Base-by-base conservation (phyloP, 2,113 vertebrate species). In the Cinclus cinclus region DNA sequence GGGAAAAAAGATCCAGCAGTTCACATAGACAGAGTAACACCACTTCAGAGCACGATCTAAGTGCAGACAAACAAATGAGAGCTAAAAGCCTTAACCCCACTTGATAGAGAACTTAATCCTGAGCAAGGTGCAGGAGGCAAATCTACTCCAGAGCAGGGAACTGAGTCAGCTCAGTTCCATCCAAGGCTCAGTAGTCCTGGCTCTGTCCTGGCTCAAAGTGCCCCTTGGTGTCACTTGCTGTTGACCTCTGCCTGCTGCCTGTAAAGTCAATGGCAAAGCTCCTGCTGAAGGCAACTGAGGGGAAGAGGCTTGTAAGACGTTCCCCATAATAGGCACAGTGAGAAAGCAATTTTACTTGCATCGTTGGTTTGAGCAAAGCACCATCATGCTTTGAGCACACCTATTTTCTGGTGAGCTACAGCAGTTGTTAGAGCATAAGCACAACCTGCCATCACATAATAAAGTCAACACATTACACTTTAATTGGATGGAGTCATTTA, bases 401-500 rank as follows among this genome's bases (percentile, higher is more conserved):
- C 89, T 90, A 73, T 92, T 95, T 95, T 92, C 87, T 92, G 44
- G 84, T 82, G 85, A 94, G 79, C 82, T 95, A 83, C 89, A 41
- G 83, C 74, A 75, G 50, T 83, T 95, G 60, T 81, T 95, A 89
- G 92, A 95, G 89, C 80, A 81, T 80, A 90, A 89, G 71, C 84
- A 82, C 91, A 94, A 90, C 92, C 81, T 81, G 60, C 96, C 60
- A 67, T 88, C 83, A 42, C 73, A 59, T 93, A 94, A 88, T 92
- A 92, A 97, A 96, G 82, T 93, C 94, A 96, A 84, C 92, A 93
- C 96, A 96, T 97, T 97, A 95, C 28, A 53, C 76, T 96, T 96
- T 96, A 96, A 96, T 97, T 97, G 93, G 87, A 94, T 95, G 53
- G 95, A 96, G 80, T 87, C 50, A 70, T 97, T 97, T 97, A 81